These are phyloP conservation scores for Phalera bucephala DNA, from an alignment of 2,888 invertebrate genomes.

Conservation along the genomic window DNA sequence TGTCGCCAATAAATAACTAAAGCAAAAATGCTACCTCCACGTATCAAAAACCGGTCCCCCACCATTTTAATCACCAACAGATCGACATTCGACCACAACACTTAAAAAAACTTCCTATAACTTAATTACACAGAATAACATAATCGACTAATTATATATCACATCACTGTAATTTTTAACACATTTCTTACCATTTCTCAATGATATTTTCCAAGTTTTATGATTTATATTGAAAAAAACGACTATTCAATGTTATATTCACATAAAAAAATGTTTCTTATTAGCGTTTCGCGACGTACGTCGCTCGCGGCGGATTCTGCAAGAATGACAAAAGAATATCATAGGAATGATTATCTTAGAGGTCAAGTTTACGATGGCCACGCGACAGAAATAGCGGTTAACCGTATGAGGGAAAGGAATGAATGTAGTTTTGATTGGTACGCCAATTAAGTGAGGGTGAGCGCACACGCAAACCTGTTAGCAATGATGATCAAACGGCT, in stretches of 20 bases:
- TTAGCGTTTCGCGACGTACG: conserved; percentile 41
- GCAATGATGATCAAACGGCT: conserved; percentile 2
- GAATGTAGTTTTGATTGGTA: conserved; percentile 24
- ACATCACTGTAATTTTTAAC: conserved; percentile 16
- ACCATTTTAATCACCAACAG: conserved; percentile 34
- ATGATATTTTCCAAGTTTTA: conserved; percentile 22
- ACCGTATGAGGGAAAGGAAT: conserved; percentile 34
- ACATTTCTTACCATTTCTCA: conserved; percentile 41
- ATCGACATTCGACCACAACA: conserved; percentile 27
- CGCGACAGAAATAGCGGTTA: conserved; percentile 34
- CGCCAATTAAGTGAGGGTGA: conserved; percentile 24
- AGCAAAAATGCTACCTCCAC: neutral
- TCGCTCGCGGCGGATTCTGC: conserved; percentile 36
- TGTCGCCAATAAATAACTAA: no score
- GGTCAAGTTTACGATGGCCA: conserved; percentile 72
- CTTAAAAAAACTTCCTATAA: conserved; percentile 32
- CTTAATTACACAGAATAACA: conserved; percentile 20
- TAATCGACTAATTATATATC: conserved; percentile 26
- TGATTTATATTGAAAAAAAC: conserved; percentile 36
- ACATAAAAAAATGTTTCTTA: conserved; percentile 33
- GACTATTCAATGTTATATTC: conserved; percentile 31
- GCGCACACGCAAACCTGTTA: conserved; percentile 1
- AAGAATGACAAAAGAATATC: conserved; percentile 58
- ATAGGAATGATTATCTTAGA: conserved; percentile 46
- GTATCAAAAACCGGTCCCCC: conserved; percentile 27